Base-by-base conservation (phyloP, 2,888 invertebrate species). In the Drosophila putrida region DNA sequence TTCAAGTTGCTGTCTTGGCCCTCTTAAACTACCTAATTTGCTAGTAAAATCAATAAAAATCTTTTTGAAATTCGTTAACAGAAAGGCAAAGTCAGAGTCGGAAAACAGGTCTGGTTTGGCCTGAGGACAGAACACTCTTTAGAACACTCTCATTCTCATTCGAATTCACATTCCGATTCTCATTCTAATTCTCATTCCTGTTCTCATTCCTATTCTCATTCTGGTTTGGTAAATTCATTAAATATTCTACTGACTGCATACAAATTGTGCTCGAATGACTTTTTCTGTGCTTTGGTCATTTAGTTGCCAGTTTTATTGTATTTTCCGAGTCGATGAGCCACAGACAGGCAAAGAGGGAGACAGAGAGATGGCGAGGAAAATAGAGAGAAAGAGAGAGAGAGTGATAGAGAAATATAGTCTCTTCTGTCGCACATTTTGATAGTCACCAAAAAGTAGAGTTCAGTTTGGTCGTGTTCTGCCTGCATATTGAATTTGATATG, bases 401-500 rank as follows among this genome's bases (percentile, higher is more conserved):
- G 15, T 0, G n/a, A 28, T 0, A 9, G n/a, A 38, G 27, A 38
- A 28, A n/a, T 4, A 31, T 15, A 20, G 20, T 6, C 10, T 11
- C 27, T 27, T 28, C 27, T n/a, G 15, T 28, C 6, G 38, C 27
- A 46, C 31, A 39, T 36, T 51, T 35, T 55, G 54, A 43, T 43
- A 31, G 31, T 20, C 8, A 41, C 31, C 44, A 25, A 27, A 44
- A 35, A 55, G 36, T 33, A n/a, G 31, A 57, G 35, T 44, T 61
- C 35, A 60, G 41, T 38, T 38, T 20, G 4, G n/a, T 61, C 38
- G 54, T 54, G 13, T 53, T 72, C 66, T 49, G 27, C 11, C 59
- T 66, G 72, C 54, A 75, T 72, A 84, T 87, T 79, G 87, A 85
- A 86, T 86, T 83, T 53, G 61, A 83, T 83, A 68, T 71, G 66